Conservation (phyloP, 2,113 vertebrate genomes). For the Fulmarus glacialis region DNA sequence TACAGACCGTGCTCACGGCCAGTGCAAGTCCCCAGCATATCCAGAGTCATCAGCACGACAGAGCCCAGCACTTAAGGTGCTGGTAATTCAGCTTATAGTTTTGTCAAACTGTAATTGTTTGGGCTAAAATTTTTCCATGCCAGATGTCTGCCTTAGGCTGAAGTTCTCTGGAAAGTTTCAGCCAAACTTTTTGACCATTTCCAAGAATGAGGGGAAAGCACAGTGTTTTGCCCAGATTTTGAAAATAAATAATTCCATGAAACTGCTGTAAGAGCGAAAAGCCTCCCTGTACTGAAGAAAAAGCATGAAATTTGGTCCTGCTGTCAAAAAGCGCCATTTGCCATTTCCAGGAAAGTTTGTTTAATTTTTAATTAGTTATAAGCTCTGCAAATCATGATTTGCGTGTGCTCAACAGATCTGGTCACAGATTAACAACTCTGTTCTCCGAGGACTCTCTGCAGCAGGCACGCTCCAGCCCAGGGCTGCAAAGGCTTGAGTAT, state of each 20-base stretch:
- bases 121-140: not conserved
- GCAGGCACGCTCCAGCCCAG: not conserved
- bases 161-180: constrained; percentile 18
- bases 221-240: constrained; percentile 4
- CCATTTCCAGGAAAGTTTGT: constrained; percentile 45
- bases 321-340: not conserved
- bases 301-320: not conserved
- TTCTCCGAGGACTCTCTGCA: not conserved
- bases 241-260: constrained; percentile 31
- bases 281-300: not conserved
- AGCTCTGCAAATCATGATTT: not conserved
- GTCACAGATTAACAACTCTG: not conserved
- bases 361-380: not conserved
- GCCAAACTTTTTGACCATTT: constrained; percentile 27
- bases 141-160: constrained; percentile 54
- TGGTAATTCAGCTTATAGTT: not conserved
- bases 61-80: not conserved
- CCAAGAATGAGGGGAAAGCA: constrained; percentile 39
- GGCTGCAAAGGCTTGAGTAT: not conserved
- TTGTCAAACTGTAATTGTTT: not conserved
- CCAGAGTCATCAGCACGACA: not conserved
- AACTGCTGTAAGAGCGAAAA: not conserved
- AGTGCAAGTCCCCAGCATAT: not conserved
- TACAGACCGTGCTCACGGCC: not conserved
- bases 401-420: not conserved